A percentile compares a stretch with the other conserved stretches of the same genome.
phyloP scores from a whole-genome alignment of 2,113 vertebrate species.

The Misgurnus mizolepis region DNA sequence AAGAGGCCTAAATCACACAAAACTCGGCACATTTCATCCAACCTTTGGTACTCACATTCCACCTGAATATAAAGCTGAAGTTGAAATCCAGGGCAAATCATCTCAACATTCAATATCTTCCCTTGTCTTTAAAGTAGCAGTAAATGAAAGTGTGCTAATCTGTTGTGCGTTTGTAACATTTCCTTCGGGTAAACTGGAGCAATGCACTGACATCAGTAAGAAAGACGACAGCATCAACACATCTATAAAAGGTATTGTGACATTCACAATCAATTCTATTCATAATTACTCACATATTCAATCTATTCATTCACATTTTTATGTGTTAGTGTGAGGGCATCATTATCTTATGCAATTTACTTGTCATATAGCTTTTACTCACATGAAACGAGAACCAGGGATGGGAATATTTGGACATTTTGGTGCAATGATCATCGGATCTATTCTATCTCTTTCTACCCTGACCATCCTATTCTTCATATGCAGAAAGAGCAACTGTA shows the following conservation, averaged over 20 bases:
- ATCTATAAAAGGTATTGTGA: conserved; percentile 35
- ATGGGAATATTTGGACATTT: conserved; percentile 33
- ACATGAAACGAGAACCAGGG: neutral
- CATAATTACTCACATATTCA: no score
- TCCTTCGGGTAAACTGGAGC: conserved; percentile 54
- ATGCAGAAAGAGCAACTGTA: conserved; percentile 29
- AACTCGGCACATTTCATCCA: conserved; percentile 53
- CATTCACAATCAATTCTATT: neutral
- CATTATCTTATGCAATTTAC: no score
- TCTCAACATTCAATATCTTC: conserved; percentile 12
- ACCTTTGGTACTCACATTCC: conserved; percentile 22
- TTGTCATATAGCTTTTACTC: neutral
- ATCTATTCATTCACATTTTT: no score
- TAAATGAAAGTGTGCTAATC: conserved; percentile 22
- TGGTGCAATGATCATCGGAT: conserved; percentile 44
- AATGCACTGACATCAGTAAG: conserved; percentile 40
- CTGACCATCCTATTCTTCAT: conserved; percentile 31
- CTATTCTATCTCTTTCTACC: conserved; percentile 31
- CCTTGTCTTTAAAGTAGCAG: conserved; percentile 32
- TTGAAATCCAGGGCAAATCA: conserved; percentile 31
- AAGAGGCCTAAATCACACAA: conserved; percentile 39
- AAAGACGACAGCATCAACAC: neutral
- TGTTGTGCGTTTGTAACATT: conserved; percentile 60
- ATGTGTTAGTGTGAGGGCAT: no score
- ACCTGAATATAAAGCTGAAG: neutral